Conservation (phyloP, 2,113 vertebrate genomes). For the Onychostruthus taczanowskii region DNA sequence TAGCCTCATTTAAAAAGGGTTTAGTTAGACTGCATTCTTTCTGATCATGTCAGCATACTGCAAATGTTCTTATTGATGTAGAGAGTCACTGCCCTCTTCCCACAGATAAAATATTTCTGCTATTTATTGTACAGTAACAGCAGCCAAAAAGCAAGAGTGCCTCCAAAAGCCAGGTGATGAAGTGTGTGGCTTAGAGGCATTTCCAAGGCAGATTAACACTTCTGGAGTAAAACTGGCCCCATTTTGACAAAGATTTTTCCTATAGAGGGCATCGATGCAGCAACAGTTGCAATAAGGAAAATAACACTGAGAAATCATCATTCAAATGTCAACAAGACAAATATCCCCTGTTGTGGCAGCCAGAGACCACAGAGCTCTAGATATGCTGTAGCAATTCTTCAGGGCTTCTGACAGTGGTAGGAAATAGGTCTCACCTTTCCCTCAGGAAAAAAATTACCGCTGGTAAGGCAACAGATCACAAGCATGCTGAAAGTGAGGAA, state of each 20-base stretch:
- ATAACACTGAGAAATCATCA: not conserved
- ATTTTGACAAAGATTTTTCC: not conserved
- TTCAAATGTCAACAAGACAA: not conserved
- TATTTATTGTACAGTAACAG: not conserved
- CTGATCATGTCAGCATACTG: not conserved
- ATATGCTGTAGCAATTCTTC: not conserved
- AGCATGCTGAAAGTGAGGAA: not conserved
- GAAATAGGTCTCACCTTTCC: not conserved
- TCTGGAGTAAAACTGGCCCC: not conserved
- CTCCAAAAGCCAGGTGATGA: not conserved
- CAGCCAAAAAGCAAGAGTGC: not conserved
- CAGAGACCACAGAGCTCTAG: not conserved
- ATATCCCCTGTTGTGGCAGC: not conserved
- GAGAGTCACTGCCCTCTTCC: not conserved
- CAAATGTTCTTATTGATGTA: not conserved
- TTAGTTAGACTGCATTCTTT: not conserved
- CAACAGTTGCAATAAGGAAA: not conserved
- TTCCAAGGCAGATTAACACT: not conserved
- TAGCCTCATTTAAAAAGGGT: not conserved
- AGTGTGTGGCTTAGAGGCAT: not conserved
- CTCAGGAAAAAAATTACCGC: not conserved
- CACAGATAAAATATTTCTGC: not conserved
- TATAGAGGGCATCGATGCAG: rapidly evolving
- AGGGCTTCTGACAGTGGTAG: not conserved
- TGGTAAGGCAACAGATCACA: not conserved